Evolutionary conservation across 53 echinoderm and acorn worm genomes (phyloP), one percentile per base, ranked within the genome.

Genomic region (Patiria pectinifera): DNA sequence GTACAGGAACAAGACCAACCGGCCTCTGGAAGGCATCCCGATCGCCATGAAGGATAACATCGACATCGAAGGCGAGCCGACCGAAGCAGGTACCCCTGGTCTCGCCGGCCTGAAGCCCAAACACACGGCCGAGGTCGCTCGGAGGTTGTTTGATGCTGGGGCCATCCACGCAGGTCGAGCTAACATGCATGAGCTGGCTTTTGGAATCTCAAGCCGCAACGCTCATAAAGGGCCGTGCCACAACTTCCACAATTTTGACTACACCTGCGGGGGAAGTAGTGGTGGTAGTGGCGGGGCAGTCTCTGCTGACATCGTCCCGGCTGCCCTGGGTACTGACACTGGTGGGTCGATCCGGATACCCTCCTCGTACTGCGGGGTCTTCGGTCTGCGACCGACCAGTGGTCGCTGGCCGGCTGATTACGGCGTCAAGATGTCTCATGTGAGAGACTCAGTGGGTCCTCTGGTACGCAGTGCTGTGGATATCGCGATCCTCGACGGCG

Each of bases 11-110:
- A 89, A 89, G 89, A 81, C 89, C 80, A 89, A 89, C 62, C 80
- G 89, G 69, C 89, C 80, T 66, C 89, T 89, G n/a, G 89, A 89
- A 89, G 89, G 89, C 11, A 69, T 89, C 81, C 89, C 66, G 16
- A 89, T 89, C 19, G 89, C 89, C 81, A 70, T 69, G 12, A 89
- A 89, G 89, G 89, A 89, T 48, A 89, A 89, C 89, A 89, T 89
- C 81, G 89, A 89, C 69, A 69, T 89, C 25, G 89, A 80, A 81
- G 89, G 89, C 6, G 80, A 89, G 89, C 10, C 80, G 60, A 89
- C 89, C 46, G 89, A 80, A 46, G 80, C 80, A 63, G 58, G 89
- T 46, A 89, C 89, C 69, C 80, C 82, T 23, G 89, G 89, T 35
- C 89, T 89, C 14, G 89, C 89, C 26, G 89, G 89, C 62, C 69